Base-by-base conservation (phyloP, 1,140 invertebrate species). In the Onthophagus taurus region DNA sequence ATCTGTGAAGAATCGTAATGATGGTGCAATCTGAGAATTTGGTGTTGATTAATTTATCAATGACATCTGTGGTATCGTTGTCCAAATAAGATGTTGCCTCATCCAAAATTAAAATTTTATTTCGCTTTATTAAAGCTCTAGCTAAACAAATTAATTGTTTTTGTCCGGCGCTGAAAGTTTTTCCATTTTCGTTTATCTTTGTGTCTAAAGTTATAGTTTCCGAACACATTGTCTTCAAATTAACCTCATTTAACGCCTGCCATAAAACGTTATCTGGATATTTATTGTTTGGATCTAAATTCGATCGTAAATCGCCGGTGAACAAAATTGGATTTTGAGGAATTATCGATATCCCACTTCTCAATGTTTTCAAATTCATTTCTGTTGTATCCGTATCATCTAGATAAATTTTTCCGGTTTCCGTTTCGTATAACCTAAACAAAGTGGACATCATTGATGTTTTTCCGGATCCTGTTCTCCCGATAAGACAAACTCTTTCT, bases 1-100 rank as follows among this genome's bases (percentile, higher is more conserved):
- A 63, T 29, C 85, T 69, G 66, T 89, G 85, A 9, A 86, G 85
- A 50, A 90, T 88, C 1, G 87, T 89, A 4, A 90, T 65, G 4
- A 90, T 80, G 0, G 87, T 89, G 44, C 80, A 81, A 42, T 78
- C 60, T 0, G 64, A 64, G 64, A 89, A 89, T 53, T 80, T 77
- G 19, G 68, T 74, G 13, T 76, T 75, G 51, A 75, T 76, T 14
- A 75, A 87, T 66, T 67, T 76, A 66, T 75, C 77, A 51, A 73
- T 84, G 36, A 76, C 75, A 65, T 66, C 78, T 72, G 75, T 78
- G 7, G 75, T 89, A 69, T 78, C 71, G 36, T 75, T 74, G 65
- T 82, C 78, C 18, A 81, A 75, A 54, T 81, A 80, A 5, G 79
- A 78, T 0, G 79, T 83, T 3, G 78, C 78, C 64, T 83, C 80